phyloP scores from a whole-genome alignment of 2,888 invertebrate species.

The Odontothrips loti region DNA sequence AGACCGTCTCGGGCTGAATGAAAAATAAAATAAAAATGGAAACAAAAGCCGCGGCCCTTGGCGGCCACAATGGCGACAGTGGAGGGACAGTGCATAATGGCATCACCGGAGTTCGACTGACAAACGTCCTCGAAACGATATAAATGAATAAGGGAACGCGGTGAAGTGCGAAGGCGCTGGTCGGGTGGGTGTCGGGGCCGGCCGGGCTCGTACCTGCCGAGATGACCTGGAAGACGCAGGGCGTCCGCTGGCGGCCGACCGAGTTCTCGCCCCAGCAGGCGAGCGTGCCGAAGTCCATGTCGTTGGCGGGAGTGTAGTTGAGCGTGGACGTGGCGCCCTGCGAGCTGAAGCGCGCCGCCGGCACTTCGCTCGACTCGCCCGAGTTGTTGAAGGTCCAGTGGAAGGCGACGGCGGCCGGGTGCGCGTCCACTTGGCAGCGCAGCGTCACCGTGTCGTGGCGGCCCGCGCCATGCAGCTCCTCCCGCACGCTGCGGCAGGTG shows the following conservation, averaged over 20 bases:
- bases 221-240: conserved; percentile 81
- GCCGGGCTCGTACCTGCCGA: conserved; percentile 64
- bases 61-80: too few relatives aligned
- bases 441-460: conserved; percentile 83
- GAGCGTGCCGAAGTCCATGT: conserved; percentile 84
- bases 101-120: too few relatives aligned
- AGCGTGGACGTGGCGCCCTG: conserved; percentile 66
- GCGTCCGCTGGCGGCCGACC: conserved; percentile 76
- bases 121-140: too few relatives aligned
- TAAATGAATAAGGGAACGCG: too few relatives aligned
- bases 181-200: too few relatives aligned
- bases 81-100: too few relatives aligned
- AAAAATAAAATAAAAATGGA: too few relatives aligned
- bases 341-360: conserved; percentile 61
- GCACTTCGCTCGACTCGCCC: conserved; percentile 75
- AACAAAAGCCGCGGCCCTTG: too few relatives aligned
- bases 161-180: too few relatives aligned
- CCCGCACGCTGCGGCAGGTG: conserved; percentile 69
- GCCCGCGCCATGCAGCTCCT: conserved; percentile 78
- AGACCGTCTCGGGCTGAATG: too few relatives aligned
- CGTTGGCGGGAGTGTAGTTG: conserved; percentile 80
- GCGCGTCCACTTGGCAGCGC: conserved; percentile 82
- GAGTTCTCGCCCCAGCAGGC: conserved; percentile 82
- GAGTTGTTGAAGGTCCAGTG: conserved; percentile 93
- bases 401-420: conserved; percentile 78